Evolutionary conservation across 2,113 vertebrate genomes (phyloP).

Genomic region (Scortum barcoo): DNA sequence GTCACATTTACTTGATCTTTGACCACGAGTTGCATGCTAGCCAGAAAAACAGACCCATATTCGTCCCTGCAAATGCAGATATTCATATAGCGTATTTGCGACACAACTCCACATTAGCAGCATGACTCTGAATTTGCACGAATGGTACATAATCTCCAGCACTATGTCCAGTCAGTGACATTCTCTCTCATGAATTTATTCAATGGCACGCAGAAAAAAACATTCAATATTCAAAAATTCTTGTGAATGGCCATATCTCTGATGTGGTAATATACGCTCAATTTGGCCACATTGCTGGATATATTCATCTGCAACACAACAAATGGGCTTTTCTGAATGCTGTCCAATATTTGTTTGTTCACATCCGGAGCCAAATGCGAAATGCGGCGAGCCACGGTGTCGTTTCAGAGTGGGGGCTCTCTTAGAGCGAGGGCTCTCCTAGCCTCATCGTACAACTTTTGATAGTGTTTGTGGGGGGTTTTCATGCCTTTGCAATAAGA

Average conservation of each 20-base stretch:
- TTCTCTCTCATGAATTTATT: neutral
- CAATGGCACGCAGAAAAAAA: neutral
- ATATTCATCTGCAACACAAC: neutral
- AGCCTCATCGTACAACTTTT: neutral
- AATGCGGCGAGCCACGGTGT: neutral
- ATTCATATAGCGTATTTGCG: neutral
- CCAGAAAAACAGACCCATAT: neutral
- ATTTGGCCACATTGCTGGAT: neutral
- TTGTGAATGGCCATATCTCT: neutral
- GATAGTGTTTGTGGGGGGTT: too few species aligned
- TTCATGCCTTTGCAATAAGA: constrained; percentile 2
- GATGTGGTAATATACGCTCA: neutral
- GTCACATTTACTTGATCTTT: constrained; percentile 4
- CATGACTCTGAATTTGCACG: neutral
- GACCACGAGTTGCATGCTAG: neutral
- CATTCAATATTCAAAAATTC: neutral
- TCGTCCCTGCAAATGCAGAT: neutral
- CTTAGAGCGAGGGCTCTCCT: too few species aligned
- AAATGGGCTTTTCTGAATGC: neutral
- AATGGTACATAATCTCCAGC: neutral
- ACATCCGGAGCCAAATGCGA: neutral
- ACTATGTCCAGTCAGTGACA: neutral
- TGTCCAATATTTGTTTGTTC: neutral
- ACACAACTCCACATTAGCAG: neutral
- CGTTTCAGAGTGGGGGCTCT: neutral